A percentile compares a stretch with the other conserved stretches of the same genome.
phyloP scores from a whole-genome alignment of 2,113 vertebrate genomes.

The Channa maculata region DNA sequence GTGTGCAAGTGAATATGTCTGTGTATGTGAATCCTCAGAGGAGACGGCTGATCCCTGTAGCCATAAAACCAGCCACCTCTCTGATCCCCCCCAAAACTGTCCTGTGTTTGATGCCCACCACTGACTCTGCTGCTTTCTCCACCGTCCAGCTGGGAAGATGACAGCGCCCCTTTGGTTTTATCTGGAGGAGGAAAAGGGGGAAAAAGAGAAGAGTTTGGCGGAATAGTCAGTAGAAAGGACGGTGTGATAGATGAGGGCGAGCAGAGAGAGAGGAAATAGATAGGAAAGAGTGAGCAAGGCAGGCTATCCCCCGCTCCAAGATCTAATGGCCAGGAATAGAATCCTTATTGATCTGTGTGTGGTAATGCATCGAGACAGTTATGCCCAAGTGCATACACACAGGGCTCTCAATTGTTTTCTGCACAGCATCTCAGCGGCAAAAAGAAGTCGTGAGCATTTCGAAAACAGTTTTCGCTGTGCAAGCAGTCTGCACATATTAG shows the following conservation, averaged over 20 bases:
- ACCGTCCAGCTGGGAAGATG: constrained; percentile 59
- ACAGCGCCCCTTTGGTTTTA: constrained; percentile 57
- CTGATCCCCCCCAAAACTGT: constrained; percentile 63
- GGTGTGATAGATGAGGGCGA: constrained; percentile 5
- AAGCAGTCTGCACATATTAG: constrained; percentile 45
- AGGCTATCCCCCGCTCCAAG: constrained; percentile 65
- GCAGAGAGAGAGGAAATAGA: constrained; percentile 7
- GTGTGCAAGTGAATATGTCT: constrained; percentile 25
- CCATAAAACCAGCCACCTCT: constrained; percentile 61
- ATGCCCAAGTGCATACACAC: constrained; percentile 55
- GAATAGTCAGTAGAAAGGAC: constrained; percentile 23
- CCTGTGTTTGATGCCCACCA: constrained; percentile 58
- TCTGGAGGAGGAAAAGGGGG: constrained; percentile 43
- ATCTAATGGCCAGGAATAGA: constrained; percentile 79
- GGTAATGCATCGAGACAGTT: constrained; percentile 74
- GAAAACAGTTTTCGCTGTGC: constrained; percentile 51
- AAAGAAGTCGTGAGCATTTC: constrained; percentile 47
- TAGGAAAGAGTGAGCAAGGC: constrained; percentile 44
- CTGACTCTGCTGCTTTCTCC: constrained; percentile 44
- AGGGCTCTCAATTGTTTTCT: constrained; percentile 57
- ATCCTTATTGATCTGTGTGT: constrained; percentile 77
- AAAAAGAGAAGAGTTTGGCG: constrained; percentile 24
- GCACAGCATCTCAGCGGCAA: constrained; percentile 37
- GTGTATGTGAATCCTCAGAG: constrained; percentile 45
- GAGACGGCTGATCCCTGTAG: constrained; percentile 57